Conservation (phyloP, 2,888 invertebrate species). For the Muschampia plurimacula region DNA sequence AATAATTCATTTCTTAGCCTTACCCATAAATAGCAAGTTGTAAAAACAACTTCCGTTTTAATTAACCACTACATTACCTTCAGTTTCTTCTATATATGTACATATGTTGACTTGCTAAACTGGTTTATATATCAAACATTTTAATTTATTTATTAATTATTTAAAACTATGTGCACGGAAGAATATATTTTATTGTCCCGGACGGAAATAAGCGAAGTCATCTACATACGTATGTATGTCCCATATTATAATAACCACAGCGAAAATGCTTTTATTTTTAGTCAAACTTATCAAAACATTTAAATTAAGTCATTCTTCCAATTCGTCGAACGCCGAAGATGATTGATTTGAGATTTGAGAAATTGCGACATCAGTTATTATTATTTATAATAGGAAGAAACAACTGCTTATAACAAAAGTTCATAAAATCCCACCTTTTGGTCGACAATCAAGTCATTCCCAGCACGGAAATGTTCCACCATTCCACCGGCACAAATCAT, state of each 20-base stretch:
- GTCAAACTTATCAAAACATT: no score
- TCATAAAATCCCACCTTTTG: background rate
- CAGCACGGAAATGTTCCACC: background rate
- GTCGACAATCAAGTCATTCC: constrained; percentile 1
- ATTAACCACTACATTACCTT: background rate
- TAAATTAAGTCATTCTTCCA: no score
- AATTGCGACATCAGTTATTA: no score
- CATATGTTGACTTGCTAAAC: background rate
- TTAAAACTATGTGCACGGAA: background rate
- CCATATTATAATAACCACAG: no score
- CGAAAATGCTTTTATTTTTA: no score
- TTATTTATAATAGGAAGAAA: background rate
- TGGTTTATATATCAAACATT: background rate
- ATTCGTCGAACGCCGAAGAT: no score
- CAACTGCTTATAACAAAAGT: background rate
- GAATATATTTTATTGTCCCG: background rate
- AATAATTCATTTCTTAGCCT: background rate
- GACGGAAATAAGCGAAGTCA: background rate
- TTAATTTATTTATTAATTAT: background rate
- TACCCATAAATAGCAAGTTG: constrained; percentile 5
- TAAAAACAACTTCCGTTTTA: constrained; percentile 1
- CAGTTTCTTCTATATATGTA: background rate
- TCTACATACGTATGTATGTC: no score
- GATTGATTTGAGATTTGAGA: no score
- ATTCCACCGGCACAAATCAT: background rate